Conservation (phyloP, 2,797 vertebrate genomes). For the Spinus pinus region DNA sequence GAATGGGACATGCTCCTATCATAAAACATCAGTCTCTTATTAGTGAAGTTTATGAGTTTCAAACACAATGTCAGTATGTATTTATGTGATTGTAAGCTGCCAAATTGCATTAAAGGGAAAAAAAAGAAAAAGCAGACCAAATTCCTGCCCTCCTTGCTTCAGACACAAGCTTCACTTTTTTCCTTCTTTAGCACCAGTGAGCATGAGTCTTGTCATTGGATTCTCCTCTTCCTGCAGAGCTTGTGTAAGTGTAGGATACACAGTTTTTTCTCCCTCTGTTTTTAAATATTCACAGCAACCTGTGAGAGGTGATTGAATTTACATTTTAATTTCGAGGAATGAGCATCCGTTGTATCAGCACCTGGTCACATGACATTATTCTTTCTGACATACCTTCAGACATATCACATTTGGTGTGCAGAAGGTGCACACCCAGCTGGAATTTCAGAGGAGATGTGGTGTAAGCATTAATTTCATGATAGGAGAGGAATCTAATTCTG, state of each 20-base stretch:
- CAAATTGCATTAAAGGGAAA: background rate
- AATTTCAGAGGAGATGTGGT: background rate
- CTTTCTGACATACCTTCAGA: background rate
- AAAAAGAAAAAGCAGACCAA: background rate
- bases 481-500: background rate
- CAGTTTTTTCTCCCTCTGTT: background rate
- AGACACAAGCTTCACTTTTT: background rate
- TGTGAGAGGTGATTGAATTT: background rate
- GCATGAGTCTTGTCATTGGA: rapidly evolving
- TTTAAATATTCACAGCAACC: background rate
- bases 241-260: background rate
- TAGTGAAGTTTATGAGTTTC: background rate
- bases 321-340: background rate
- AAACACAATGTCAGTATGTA: background rate
- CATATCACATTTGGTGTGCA: rapidly evolving
- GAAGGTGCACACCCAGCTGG: background rate
- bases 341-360: background rate
- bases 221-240: background rate
- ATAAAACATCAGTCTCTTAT: background rate
- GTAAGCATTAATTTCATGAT: background rate
- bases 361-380: background rate
- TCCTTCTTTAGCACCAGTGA: background rate
- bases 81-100: background rate
- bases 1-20: background rate
- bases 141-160: background rate